phyloP scores from a whole-genome alignment of 1,140 invertebrate species.

The Bathynomus jamesi region DNA sequence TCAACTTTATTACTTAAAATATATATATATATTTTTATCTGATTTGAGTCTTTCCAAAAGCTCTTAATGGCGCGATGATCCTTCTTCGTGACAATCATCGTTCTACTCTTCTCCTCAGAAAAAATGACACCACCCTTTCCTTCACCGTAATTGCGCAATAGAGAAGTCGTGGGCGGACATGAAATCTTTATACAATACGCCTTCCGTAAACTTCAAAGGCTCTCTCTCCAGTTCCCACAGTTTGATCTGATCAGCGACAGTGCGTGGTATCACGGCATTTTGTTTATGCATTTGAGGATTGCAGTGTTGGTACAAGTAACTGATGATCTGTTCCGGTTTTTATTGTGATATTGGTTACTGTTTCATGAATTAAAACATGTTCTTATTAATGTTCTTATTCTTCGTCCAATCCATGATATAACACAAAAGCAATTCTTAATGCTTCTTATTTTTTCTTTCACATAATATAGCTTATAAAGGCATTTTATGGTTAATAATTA shows the following conservation, averaged over 20 bases:
- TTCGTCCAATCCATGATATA: no score
- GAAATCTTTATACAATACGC: constrained; percentile 94
- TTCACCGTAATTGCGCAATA: constrained; percentile 83
- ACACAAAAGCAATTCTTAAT: no score
- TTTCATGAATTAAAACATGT: no score
- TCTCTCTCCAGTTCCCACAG: constrained; percentile 94
- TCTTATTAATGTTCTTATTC: no score
- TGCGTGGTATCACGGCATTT: constrained; percentile 62
- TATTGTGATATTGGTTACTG: no score
- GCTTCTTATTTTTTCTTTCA: no score
- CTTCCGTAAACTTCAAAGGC: constrained; percentile 81
- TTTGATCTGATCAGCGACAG: constrained; percentile 86
- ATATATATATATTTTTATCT: no score
- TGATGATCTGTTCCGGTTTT: constrained; percentile 90
- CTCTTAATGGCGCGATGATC: constrained; percentile 86
- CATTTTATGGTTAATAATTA: no score
- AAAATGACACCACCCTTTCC: constrained; percentile 73
- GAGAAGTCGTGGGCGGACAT: constrained; percentile 80
- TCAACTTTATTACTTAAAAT: no score
- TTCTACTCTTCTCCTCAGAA: constrained; percentile 76
- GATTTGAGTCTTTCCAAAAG: constrained; percentile 66
- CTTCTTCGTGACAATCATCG: constrained; percentile 77
- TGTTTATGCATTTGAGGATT: constrained; percentile 51
- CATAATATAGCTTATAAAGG: no score
- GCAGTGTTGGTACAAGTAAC: constrained; percentile 76